Evolutionary conservation across 2,888 invertebrate species (phyloP).

Genomic region (Palloptera scutellata): DNA sequence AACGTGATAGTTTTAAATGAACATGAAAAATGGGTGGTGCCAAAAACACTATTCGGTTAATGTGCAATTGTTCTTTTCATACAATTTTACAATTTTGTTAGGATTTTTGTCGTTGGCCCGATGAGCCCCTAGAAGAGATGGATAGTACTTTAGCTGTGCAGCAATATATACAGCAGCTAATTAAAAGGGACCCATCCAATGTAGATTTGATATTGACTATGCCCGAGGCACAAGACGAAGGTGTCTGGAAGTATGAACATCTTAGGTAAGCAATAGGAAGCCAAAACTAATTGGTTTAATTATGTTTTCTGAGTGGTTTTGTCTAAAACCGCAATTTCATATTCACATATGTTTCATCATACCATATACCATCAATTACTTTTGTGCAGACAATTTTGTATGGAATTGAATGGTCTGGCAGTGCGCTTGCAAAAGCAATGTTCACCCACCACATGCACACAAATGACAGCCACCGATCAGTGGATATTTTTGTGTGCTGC

Average conservation of each 20-base stretch:
- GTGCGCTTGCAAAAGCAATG: constrained; percentile 96
- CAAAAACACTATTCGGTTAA: not conserved
- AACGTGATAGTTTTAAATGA: not conserved
- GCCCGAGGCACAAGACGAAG: constrained; percentile 97
- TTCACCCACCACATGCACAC: constrained; percentile 95
- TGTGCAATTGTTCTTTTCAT: no score
- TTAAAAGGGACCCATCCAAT: constrained; percentile 90
- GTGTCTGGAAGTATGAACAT: constrained; percentile 99
- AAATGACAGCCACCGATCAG: constrained; percentile 99
- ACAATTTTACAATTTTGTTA: constrained; percentile 58
- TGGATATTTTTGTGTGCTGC: constrained; percentile 99
- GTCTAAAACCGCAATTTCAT: no score
- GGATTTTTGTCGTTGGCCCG: constrained; percentile 98
- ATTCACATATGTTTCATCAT: not conserved
- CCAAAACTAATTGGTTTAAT: not conserved
- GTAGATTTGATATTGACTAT: constrained; percentile 94
- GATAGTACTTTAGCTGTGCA: constrained; percentile 98
- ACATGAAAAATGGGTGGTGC: not conserved
- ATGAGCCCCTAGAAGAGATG: constrained; percentile 99
- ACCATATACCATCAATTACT: not conserved
- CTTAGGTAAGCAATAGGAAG: constrained; percentile 70
- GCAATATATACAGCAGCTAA: constrained; percentile 98
- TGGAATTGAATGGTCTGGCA: constrained; percentile 98
- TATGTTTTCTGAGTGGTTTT: not conserved
- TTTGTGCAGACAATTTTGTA: constrained; percentile 89